Evolutionary conservation across 37 sponge, comb jelly and placozoan species (phyloP), one percentile per base, ranked within the genome.

Genomic region (Eunapius fragilis): DNA sequence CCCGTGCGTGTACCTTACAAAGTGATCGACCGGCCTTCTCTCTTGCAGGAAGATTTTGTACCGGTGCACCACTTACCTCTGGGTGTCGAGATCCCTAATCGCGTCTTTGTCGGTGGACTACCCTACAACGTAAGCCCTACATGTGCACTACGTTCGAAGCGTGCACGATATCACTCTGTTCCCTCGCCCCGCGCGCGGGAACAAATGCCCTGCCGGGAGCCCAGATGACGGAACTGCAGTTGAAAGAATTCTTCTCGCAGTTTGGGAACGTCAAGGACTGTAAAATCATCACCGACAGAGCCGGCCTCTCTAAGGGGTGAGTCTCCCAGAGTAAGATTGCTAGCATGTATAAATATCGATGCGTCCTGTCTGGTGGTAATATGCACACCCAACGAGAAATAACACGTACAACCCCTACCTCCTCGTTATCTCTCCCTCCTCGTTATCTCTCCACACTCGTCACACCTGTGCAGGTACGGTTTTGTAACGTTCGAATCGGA

Each of bases 51-150:
- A 58, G 58, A 10, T 19, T 58, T 58, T 1, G 58, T 11, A 19
- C 19, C 58, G 58, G 6, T 4, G 58, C 58, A 10, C 1, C 58
- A 58, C 58, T 58, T 58, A 4, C 17, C 58, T 19, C 58, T 58
- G 58, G 94, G 94, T 50, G 92, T 95, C 68, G 96, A 93, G 78
- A 96, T 96, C 31, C 92, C 97, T 2, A 91, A 84, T 75, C 38
- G 97, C 22, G 87, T 93, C 5, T 96, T 96, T 82, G 92, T 96
- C 0, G 97, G 97, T 2, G 92, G 90, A 50, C 68, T 93, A 0
- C 86, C 97, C 37, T 96, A 88, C 80, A 80, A 82, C 80, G 96
- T 96, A 70, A n/a, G n/a, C n/a, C n/a, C n/a, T n/a, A n/a, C n/a
- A n/a, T n/a, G n/a, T n/a, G n/a, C n/a, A n/a, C n/a, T n/a, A n/a